Evolutionary conservation across 2,113 vertebrate genomes (phyloP).

Genomic region (Halichoerus grypus): DNA sequence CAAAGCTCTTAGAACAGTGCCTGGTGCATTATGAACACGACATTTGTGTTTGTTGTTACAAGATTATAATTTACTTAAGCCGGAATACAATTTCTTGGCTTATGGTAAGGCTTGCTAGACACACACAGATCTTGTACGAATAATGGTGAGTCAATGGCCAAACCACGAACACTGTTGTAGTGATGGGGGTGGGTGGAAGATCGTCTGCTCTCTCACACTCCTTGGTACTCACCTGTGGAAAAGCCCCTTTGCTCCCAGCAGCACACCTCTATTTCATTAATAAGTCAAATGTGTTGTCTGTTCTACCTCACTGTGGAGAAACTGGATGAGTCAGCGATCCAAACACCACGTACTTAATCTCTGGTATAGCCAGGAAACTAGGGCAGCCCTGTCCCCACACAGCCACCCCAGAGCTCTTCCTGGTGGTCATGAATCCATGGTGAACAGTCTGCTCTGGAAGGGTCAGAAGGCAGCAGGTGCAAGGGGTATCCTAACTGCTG

Average conservation of each 20-base stretch:
- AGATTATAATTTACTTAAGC: background rate
- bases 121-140: background rate
- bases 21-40: background rate
- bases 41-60: background rate
- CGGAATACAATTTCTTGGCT: background rate
- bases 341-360: background rate
- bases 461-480: slow-evolving; percentile 13
- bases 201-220: background rate
- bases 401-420: background rate
- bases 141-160: background rate
- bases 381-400: background rate
- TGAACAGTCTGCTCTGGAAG: background rate
- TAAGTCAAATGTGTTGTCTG: slow-evolving; percentile 29
- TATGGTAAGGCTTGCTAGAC: background rate
- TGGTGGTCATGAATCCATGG: background rate
- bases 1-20: background rate
- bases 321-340: background rate
- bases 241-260: slow-evolving; percentile 49
- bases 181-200: background rate
- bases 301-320: background rate
- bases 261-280: slow-evolving; percentile 3
- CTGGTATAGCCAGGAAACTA: background rate
- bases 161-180: background rate
- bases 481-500: accelerated
- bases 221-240: slow-evolving; percentile 67